Evolutionary conservation across 2,797 vertebrate genomes (phyloP).

Genomic region (Sarcophilus harrisii): DNA sequence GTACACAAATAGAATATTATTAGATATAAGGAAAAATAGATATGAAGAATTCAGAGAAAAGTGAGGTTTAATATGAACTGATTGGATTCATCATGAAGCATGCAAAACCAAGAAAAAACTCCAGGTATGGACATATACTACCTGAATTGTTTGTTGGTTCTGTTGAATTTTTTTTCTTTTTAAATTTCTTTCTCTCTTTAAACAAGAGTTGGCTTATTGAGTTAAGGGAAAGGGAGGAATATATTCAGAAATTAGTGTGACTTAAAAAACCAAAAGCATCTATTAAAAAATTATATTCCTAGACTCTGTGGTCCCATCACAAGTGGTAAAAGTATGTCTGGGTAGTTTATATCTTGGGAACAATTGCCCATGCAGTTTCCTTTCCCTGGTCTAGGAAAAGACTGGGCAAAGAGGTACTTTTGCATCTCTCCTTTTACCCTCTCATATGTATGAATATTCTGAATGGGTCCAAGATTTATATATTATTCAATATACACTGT

Average conservation of each 20-base stretch:
- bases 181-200: not conserved
- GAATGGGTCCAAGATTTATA: not conserved
- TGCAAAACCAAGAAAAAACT: not conserved
- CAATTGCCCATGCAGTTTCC: not conserved
- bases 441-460: not conserved
- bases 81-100: not conserved
- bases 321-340: not conserved
- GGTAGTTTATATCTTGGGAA: not conserved
- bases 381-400: not conserved
- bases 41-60: not conserved
- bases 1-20: not conserved
- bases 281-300: not conserved
- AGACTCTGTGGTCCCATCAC: not conserved
- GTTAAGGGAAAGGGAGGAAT: not conserved
- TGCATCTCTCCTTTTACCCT: not conserved
- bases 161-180: not conserved
- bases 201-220: not conserved
- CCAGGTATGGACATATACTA: not conserved
- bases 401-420: not conserved
- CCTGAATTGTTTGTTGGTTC: not conserved
- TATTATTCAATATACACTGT: not conserved
- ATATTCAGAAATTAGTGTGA: not conserved
- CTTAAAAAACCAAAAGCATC: not conserved
- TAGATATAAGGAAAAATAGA: not conserved
- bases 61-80: not conserved